phyloP scores from a whole-genome alignment of 2,888 invertebrate species.

The Colostygia pectinataria region DNA sequence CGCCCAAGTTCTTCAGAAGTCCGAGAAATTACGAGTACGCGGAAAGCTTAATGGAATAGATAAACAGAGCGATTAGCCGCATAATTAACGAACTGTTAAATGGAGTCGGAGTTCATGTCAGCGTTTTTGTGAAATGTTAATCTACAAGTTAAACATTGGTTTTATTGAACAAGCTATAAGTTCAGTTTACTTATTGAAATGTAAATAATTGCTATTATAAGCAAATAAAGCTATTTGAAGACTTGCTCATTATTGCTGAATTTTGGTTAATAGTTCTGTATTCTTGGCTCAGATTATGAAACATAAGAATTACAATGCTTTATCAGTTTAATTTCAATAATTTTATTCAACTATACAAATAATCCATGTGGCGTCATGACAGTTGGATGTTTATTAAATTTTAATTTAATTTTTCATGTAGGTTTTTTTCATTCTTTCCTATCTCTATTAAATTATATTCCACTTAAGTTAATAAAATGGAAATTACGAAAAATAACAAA shows the following conservation, averaged over 20 bases:
- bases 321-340: no score
- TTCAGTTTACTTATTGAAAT: background rate
- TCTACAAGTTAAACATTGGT: background rate
- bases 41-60: conserved; percentile 49
- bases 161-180: background rate
- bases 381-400: no score
- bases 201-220: background rate
- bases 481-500: conserved; percentile 5
- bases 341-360: no score
- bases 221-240: no score
- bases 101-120: conserved; percentile 11
- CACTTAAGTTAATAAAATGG: conserved; percentile 2
- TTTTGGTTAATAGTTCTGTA: no score
- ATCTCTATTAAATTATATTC: background rate
- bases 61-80: conserved; percentile 50
- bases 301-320: no score
- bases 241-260: no score
- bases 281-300: no score
- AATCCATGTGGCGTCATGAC: no score
- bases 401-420: no score
- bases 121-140: background rate
- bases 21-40: conserved; percentile 36
- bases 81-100: conserved; percentile 41
- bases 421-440: no score
- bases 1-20: conserved; percentile 23